Conservation (phyloP, 1,140 invertebrate genomes). For the Zelostemma sp. region DNA sequence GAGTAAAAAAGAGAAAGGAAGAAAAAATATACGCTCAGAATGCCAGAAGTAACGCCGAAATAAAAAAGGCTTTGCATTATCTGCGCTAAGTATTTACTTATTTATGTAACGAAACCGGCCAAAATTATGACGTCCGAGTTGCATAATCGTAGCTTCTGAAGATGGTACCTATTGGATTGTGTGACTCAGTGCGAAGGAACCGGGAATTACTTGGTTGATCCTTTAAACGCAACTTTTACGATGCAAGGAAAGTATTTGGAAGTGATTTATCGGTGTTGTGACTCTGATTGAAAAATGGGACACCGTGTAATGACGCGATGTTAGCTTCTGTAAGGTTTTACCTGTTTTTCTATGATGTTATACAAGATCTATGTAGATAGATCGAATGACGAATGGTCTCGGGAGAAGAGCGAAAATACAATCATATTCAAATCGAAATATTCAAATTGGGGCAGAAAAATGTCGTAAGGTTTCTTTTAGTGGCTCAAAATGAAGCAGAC, state of each 20-base stretch:
- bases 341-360: no score
- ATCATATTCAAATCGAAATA: no score
- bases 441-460: no score
- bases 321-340: no score
- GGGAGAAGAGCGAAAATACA: no score
- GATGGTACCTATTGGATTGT: background rate
- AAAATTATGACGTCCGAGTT: slow-evolving; percentile 1
- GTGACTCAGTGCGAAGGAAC: background rate
- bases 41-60: slow-evolving; percentile 20
- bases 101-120: slow-evolving; percentile 1
- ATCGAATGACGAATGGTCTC: no score
- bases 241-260: background rate
- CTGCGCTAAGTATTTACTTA: background rate
- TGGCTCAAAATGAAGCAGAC: slow-evolving; percentile 29
- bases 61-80: slow-evolving; percentile 7
- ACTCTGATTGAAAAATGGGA: background rate
- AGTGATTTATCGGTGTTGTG: background rate
- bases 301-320: background rate
- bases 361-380: no score
- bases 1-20: slow-evolving; percentile 15
- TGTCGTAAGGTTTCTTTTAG: background rate
- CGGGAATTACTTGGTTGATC: background rate
- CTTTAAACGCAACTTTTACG: slow-evolving; percentile 1
- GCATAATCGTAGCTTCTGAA: background rate
- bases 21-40: slow-evolving; percentile 13